These are phyloP conservation scores for Bambusicola thoracicus DNA, from an alignment of 2,113 vertebrate genomes.

Conservation along the genomic window DNA sequence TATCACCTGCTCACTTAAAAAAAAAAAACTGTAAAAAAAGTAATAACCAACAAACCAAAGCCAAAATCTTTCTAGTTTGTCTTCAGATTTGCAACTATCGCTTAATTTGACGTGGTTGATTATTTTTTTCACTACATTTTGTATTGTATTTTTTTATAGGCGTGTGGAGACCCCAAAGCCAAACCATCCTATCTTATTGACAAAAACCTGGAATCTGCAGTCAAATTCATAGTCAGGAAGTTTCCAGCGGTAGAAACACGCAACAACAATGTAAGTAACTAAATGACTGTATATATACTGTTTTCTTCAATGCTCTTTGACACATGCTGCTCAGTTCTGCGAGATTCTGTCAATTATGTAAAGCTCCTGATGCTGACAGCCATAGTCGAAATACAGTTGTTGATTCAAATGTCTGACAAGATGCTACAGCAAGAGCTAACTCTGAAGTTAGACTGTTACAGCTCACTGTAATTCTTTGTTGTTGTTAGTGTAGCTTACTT, in stretches of 20 bases:
- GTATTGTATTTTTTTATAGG: slow-evolving; percentile 81
- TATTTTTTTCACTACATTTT: slow-evolving; percentile 72
- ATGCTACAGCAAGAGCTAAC: background rate
- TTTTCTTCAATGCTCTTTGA: background rate
- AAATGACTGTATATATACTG: background rate
- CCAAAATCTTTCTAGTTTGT: slow-evolving; percentile 72
- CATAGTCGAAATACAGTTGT: background rate
- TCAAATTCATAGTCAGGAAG: slow-evolving; percentile 98
- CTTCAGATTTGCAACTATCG: slow-evolving; percentile 68
- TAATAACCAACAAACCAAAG: background rate
- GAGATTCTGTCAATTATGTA: background rate
- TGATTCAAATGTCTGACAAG: background rate
- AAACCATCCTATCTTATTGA: slow-evolving; percentile 98
- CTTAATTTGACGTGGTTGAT: slow-evolving; percentile 29
- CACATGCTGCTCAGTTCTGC: background rate
- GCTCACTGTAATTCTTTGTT: background rate
- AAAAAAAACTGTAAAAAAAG: slow-evolving; percentile 32
- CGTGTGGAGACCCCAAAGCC: slow-evolving; percentile 97
- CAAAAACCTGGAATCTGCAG: slow-evolving; percentile 97
- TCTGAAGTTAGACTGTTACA: background rate
- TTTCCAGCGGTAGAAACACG: slow-evolving; percentile 97
- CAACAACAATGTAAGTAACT: slow-evolving; percentile 95
- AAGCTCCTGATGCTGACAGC: background rate
- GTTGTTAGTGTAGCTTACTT: background rate
- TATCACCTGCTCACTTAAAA: slow-evolving; percentile 82